phyloP scores from a whole-genome alignment of 2,888 invertebrate genomes.

The Epistrophella euchroma region DNA sequence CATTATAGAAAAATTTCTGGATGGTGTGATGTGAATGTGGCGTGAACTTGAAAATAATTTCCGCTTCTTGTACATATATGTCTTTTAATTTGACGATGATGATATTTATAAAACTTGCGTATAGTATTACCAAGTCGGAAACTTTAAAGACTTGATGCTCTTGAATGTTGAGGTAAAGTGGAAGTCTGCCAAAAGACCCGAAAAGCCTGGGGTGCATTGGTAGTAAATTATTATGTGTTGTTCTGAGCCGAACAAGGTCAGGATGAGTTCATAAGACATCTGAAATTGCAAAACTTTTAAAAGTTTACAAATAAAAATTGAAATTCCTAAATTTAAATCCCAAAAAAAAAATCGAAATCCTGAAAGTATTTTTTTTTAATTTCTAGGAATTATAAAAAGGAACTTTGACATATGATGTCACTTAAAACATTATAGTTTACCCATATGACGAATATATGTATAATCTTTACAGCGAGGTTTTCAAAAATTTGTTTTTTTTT shows the following conservation, averaged over 20 bases:
- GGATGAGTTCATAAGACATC: no score
- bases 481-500: no score
- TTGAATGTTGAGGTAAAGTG: background rate
- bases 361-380: no score
- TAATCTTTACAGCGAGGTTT: no score
- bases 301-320: no score
- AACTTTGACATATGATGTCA: no score
- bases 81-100: background rate
- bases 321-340: no score
- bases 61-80: no score
- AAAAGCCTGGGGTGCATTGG: background rate
- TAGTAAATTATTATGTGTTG: background rate
- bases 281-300: background rate
- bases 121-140: background rate
- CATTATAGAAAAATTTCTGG: constrained; percentile 2
- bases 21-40: constrained; percentile 4
- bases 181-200: background rate
- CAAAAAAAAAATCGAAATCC: no score
- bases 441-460: no score
- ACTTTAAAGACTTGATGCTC: background rate
- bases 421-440: no score
- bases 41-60: constrained; percentile 5
- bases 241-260: background rate
- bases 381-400: no score
- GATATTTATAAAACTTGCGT: background rate